Base-by-base conservation (phyloP, 2,888 invertebrate genomes). In the Homarus gammarus region DNA sequence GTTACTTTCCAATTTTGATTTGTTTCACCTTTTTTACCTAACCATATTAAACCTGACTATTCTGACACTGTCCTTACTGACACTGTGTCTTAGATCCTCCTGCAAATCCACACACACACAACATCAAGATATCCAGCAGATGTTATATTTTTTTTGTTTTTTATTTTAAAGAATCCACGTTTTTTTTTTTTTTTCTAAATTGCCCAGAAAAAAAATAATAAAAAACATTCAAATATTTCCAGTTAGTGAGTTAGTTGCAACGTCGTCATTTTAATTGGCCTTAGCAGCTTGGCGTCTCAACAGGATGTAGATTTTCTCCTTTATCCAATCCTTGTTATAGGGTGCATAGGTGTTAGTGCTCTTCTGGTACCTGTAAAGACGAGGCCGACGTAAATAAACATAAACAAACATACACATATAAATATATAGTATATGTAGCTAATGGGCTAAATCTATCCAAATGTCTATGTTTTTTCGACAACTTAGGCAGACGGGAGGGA, bases 241-340 rank as follows among this genome's bases (percentile, higher is more conserved):
- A n/a, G n/a, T n/a, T n/a, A n/a, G n/a, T n/a, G n/a, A n/a, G n/a
- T n/a, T n/a, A n/a, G n/a, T n/a, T n/a, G 61, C 79, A 38, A 40
- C 27, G 12, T 64, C 64, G 61, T 40, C 15, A 8, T 6, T 75
- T 92, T 86, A 92, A 83, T 92, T 91, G 15, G 91, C 90, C 64
- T 92, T 97, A 0, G 97, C 97, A 0, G 99, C 99, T 94, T 99
- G 98, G 92, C 98, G 96, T 93, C 95, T 93, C 92, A 99, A 94
- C 93, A 99, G 94, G 5, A 99, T 97, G 93, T 99, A 99, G 92
- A 99, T 99, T 94, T 99, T 99, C 94, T 99, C 99, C 94, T 99
- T 99, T 89, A 99, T 98, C 99, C 99, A 99, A 93, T 98, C 99
- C 95, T 99, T 99, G 94, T 99, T 99, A 94, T 99, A 99, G 0